Evolutionary conservation across 35 echinoderm and acorn worm species (phyloP).

Genomic region (Ptychodera flava): DNA sequence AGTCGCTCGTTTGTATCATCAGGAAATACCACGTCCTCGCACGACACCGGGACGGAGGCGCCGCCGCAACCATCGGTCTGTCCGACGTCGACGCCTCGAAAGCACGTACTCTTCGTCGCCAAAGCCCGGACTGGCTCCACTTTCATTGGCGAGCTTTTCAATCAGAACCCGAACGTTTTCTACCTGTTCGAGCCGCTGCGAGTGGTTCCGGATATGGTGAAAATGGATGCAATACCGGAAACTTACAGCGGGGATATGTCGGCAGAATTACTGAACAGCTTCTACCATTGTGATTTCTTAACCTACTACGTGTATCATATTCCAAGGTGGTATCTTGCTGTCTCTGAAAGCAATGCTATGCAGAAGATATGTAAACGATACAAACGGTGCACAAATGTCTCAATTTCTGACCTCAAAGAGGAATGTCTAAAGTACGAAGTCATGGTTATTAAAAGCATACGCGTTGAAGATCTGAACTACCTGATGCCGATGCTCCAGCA

Average conservation of each 20-base stretch:
- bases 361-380: neutral
- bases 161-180: slow-evolving; percentile 19
- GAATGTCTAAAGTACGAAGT: neutral
- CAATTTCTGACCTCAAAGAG: neutral
- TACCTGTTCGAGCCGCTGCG: slow-evolving; percentile 13
- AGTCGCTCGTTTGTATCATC: no score
- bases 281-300: neutral
- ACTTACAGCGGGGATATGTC: neutral
- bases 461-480: neutral
- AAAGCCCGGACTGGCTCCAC: slow-evolving; percentile 13
- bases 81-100: neutral
- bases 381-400: neutral
- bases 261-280: neutral
- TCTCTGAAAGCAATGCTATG: neutral
- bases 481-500: neutral
- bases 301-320: neutral
- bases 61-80: neutral
- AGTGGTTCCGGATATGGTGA: neutral
- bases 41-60: no score
- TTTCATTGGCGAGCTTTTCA: slow-evolving; percentile 28
- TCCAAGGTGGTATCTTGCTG: neutral
- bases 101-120: neutral
- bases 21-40: no score
- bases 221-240: neutral
- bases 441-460: neutral